These are phyloP conservation scores for Falco biarmicus DNA, from an alignment of 2,797 vertebrate genomes.

Conservation along the genomic window DNA sequence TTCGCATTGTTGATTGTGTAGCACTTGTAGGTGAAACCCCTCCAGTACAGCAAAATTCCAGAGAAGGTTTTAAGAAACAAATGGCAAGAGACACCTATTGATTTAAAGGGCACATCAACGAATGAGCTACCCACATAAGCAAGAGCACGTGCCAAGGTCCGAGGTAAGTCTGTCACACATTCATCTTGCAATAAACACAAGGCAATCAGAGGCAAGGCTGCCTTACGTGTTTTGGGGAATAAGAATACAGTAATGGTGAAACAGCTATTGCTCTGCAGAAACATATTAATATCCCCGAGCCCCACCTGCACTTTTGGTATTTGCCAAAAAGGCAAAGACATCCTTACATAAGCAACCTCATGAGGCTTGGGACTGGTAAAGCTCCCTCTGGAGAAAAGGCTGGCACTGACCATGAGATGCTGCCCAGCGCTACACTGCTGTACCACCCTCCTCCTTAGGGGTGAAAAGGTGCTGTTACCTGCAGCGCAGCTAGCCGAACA, in stretches of 20 bases:
- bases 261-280: background rate
- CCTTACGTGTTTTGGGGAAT: fast-evolving
- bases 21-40: background rate
- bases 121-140: fast-evolving
- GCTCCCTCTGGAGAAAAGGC: background rate
- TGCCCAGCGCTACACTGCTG: background rate
- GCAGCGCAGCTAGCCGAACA: constrained; percentile 84
- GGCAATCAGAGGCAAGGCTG: background rate
- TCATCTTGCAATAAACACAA: background rate
- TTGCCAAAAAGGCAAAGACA: background rate
- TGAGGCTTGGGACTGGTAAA: background rate
- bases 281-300: background rate
- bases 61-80: background rate
- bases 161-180: background rate
- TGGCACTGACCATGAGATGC: fast-evolving
- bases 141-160: fast-evolving
- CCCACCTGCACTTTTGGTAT: background rate
- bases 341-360: background rate
- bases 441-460: background rate
- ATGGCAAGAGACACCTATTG: background rate
- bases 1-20: fast-evolving
- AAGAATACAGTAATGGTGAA: background rate
- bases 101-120: fast-evolving
- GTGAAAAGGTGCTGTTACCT: constrained; percentile 79
- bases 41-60: background rate